These are phyloP conservation scores for Pogonocherus hispidulus DNA, from an alignment of 2,888 invertebrate genomes.

Conservation along the genomic window DNA sequence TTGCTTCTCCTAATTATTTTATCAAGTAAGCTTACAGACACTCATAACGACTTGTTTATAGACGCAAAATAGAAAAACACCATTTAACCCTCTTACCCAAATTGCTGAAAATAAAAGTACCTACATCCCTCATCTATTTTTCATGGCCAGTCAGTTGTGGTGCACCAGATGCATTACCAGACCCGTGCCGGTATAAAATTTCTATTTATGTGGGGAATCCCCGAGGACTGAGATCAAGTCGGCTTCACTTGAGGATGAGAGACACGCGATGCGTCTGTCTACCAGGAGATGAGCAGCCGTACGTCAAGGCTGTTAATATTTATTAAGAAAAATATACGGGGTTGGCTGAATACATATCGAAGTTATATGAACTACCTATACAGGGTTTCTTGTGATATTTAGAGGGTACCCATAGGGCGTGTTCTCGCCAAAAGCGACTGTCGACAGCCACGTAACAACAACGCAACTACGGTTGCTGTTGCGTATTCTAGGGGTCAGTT, in stretches of 20 bases:
- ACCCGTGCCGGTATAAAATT: slow-evolving; percentile 1
- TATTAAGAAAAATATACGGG: slow-evolving; percentile 17
- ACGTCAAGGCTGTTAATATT: slow-evolving; percentile 11
- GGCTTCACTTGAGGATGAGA: slow-evolving; percentile 2
- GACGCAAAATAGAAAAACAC: too few species aligned
- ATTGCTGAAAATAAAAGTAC: not conserved
- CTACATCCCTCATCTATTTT: not conserved
- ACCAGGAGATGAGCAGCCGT: not conserved
- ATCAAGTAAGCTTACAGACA: too few species aligned
- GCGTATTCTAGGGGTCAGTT: too few species aligned
- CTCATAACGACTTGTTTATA: too few species aligned
- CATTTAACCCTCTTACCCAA: too few species aligned
- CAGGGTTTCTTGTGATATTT: too few species aligned
- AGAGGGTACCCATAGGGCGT: too few species aligned
- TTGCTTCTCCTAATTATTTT: too few species aligned
- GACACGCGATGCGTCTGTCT: slow-evolving; percentile 17
- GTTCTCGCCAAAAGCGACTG: too few species aligned
- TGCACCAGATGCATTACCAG: not conserved
- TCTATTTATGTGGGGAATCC: slow-evolving; percentile 16
- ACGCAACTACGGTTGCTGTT: too few species aligned
- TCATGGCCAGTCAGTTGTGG: not conserved
- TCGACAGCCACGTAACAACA: too few species aligned
- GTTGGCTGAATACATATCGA: not conserved
- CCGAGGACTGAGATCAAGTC: slow-evolving; percentile 3
- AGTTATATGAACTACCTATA: too few species aligned